Evolutionary conservation across 2,113 vertebrate genomes (phyloP).

Genomic region (Nibea albiflora): DNA sequence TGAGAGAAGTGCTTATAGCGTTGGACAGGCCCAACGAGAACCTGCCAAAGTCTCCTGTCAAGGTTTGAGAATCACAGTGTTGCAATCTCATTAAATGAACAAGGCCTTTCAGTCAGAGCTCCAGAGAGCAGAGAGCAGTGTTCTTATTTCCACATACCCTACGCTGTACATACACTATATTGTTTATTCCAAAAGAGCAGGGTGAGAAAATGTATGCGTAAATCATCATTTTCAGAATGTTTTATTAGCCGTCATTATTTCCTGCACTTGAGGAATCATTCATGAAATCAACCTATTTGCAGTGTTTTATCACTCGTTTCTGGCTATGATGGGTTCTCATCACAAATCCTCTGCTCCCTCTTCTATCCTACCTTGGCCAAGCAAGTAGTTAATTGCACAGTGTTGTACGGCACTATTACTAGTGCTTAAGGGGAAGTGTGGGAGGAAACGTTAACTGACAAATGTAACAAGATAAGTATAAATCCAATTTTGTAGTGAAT

Average conservation of each 20-base stretch:
- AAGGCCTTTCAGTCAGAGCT: constrained; percentile 55
- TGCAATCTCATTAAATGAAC: constrained; percentile 72
- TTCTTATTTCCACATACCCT: constrained; percentile 31
- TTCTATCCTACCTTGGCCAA: neutral
- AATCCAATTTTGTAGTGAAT: neutral
- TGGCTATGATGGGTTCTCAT: no score
- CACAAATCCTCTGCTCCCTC: neutral
- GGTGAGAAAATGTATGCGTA: neutral
- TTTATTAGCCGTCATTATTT: constrained; percentile 7
- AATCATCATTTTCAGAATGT: neutral
- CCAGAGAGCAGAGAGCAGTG: constrained; percentile 23
- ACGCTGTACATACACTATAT: neutral
- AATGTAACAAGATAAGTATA: neutral
- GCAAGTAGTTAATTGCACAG: neutral
- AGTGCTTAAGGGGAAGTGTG: neutral
- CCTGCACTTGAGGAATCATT: neutral
- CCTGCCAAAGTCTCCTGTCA: constrained; percentile 67
- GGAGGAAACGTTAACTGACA: neutral
- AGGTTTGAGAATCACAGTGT: constrained; percentile 63
- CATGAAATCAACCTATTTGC: neutral
- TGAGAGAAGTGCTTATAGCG: constrained; percentile 63
- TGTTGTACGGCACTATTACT: constrained; percentile 10
- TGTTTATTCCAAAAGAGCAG: constrained; percentile 24
- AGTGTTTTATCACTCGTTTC: neutral
- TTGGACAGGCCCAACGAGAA: constrained; percentile 64